Base-by-base conservation (phyloP, 1,140 invertebrate genomes). In the Hermetia illucens region DNA sequence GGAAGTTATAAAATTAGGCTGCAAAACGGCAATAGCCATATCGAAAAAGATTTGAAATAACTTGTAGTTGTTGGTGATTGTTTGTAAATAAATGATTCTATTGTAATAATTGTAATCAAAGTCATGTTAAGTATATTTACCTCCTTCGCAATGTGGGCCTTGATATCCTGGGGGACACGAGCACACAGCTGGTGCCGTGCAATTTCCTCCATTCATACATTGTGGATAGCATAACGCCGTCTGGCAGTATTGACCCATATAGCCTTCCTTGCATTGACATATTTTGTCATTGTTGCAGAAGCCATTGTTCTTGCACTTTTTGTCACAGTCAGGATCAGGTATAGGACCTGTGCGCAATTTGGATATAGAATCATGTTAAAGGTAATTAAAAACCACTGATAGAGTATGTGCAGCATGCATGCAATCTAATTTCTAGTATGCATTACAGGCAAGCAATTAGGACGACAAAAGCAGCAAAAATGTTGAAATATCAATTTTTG, bases 11-110 rank as follows among this genome's bases (percentile, higher is more conserved):
- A 95, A 97, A 66, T 54, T 78, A 25, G 92, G 92, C 2, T 98
- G 94, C 61, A 90, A 87, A 63, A 77, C 75, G 4, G 95, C 95
- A 12, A 96, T 99, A 45, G 81, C 79, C 52, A 73, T 98, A 44
- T 94, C 94, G 1, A 94, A 98, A 69, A 76, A 77, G 53, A 71
- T 97, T 48, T 95, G 71, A n/a, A n/a, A n/a, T n/a, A n/a, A n/a
- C n/a, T n/a, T n/a, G n/a, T n/a, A n/a, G n/a, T n/a, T 8, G 8
- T 8, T 10, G 10, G n/a, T 18, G 10, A 10, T 13, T 13, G 17
- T 34, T 15, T 10, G 32, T 13, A 8, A 25, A 25, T 25, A 25
- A 25, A 25, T n/a, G n/a, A n/a, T n/a, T n/a, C n/a, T n/a, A n/a
- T n/a, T n/a, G n/a, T n/a, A n/a, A n/a, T n/a, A n/a, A n/a, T n/a